These are phyloP conservation scores for Ectemnius continuus DNA, from an alignment of 2,888 invertebrate genomes.

Conservation along the genomic window DNA sequence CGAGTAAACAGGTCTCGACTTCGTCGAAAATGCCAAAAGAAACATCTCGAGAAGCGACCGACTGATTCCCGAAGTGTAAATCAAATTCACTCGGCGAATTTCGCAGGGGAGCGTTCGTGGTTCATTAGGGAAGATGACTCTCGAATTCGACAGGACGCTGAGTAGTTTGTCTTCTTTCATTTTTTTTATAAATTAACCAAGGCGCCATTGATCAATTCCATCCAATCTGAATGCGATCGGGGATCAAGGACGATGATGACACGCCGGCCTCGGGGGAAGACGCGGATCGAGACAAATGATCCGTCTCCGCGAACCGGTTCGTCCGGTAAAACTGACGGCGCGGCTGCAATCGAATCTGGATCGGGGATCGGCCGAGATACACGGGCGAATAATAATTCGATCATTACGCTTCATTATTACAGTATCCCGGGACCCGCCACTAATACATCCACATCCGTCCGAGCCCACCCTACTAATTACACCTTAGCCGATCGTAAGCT, in stretches of 20 bases:
- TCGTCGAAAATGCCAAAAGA: too few species aligned
- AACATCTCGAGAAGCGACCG: background rate
- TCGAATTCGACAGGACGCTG: slow-evolving; percentile 2
- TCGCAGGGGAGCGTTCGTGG: slow-evolving; percentile 7
- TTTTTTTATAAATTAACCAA: slow-evolving; percentile 58
- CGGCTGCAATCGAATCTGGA: slow-evolving; percentile 44
- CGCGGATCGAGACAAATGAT: slow-evolving; percentile 63
- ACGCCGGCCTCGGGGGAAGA: slow-evolving; percentile 48
- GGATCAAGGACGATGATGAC: slow-evolving; percentile 63
- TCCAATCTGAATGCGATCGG: slow-evolving; percentile 53
- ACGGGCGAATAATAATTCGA: slow-evolving; percentile 40
- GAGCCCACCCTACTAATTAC: slow-evolving; percentile 22
- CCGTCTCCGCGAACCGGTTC: slow-evolving; percentile 60
- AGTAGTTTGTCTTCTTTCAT: background rate
- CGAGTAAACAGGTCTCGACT: too few species aligned
- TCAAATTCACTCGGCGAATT: slow-evolving; percentile 37
- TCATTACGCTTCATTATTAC: slow-evolving; percentile 1
- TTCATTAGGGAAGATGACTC: slow-evolving; percentile 38
- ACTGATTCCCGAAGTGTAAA: background rate
- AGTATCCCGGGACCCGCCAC: background rate
- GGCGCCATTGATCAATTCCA: slow-evolving; percentile 50
- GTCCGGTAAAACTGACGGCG: slow-evolving; percentile 49
- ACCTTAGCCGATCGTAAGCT: background rate
- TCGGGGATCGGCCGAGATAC: slow-evolving; percentile 44
- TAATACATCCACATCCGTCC: background rate